Evolutionary conservation across 2,113 vertebrate species (phyloP), one percentile per base, ranked within the genome.

Genomic region (Sinocyclocheilus grahami): DNA sequence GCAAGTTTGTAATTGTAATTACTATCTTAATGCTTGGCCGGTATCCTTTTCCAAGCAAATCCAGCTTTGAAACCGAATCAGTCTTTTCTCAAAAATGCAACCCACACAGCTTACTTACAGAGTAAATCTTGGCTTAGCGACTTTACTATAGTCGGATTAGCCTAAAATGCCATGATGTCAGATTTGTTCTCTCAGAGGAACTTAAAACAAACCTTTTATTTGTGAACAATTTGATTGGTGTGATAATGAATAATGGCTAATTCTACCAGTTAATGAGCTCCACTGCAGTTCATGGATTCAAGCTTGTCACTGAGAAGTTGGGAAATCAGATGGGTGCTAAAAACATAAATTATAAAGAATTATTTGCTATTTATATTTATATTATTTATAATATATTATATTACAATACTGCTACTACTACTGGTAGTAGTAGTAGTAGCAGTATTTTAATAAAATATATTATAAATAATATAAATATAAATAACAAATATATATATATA

Each of bases 221-320:
- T 75, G 58, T 65, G 37, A 24, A 42, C 42, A 63, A 20, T 79
- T 77, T 86, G 53, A 84, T 86, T 86, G 85, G 84, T 78, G 88
- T 84, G 69, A 71, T 77, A 78, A 87, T 85, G 82, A 85, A 78
- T 53, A 51, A 51, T 69, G 48, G 24, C 81, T 79, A 88, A 86
- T 88, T 77, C 4, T 65, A 82, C 85, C 83, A 78, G 78, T 30
- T 77, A 88, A 82, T 88, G 69, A 55, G 53, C 63, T 80, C 33
- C 53, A 27, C 78, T 83, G n/a, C 60, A 60, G 33, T 20, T 80
- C 39, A 76, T 27, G 53, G 69, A 76, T 76, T 2, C 39, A 72
- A 46, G 33, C n/a, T 72, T 16, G 24, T n/a, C 71, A 72, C 4
- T 42, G 65, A 69, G 2, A 69, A 33, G 11, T 14, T 37, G 37